Base-by-base conservation (phyloP, 1,140 invertebrate genomes). In the Papilio polytes region DNA sequence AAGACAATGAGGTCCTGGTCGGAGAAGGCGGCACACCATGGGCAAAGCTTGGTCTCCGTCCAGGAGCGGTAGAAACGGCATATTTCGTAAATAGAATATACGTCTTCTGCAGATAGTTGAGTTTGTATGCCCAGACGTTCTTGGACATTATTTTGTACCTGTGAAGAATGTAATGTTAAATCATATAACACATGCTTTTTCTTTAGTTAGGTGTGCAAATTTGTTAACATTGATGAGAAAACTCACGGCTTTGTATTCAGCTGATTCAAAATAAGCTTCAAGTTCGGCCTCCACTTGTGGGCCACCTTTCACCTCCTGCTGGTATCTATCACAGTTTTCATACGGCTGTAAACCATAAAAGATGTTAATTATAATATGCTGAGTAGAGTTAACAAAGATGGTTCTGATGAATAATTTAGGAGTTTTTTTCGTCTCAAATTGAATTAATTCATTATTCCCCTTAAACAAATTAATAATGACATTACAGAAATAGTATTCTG, bases 21-120 rank as follows among this genome's bases (percentile, higher is more conserved):
- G 74, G 95, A 96, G 87, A 98, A 97, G 53, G 88, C 87, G 0
- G 96, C 95, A 88, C 97, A 98, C 98, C 98, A 98, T 0, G 97
- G 95, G 7, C 97, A 98, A 53, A 95, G 92, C 36, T 96, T 91
- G 36, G 95, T 93, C 22, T 96, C 88, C 31, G 95, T 95, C 96
- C 97, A 97, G 10, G 97, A 96, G 87, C 97, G 97, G 85, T 98
- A 97, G 87, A 96, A 98, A n/a, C 97, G 96, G 89, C 98, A 98
- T 84, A 97, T 95, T 70, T 97, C 96, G 83, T 97, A 97, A 90
- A 98, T 46, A 7, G 85, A 82, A 74, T 89, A 90, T 0, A 93
- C 79, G 22, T 92, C 86, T 10, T 85, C 85, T 1, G 84, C 15
- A 0, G 85, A 84, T 22, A 93, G 76, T 80, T 88, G 80, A 2